Base-by-base conservation (phyloP, 2,113 vertebrate genomes). In the Brachypteracias leptosomus region DNA sequence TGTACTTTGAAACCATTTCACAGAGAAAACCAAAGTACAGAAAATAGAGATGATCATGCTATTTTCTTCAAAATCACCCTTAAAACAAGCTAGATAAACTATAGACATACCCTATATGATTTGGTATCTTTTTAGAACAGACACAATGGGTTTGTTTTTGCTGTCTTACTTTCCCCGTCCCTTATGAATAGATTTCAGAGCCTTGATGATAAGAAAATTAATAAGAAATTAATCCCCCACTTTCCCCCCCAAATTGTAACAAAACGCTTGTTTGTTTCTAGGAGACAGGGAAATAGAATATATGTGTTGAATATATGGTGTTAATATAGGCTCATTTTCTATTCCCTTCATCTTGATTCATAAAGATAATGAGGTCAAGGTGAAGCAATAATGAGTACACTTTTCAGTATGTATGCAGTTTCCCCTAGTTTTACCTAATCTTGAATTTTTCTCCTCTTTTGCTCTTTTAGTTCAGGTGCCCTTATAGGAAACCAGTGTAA, bases 141-240 rank as follows among this genome's bases (percentile, higher is more conserved):
- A 80, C n/a, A 12, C 1, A 38, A 1, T 40, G 11, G 2, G 17
- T 59, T 87, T 71, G 7, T 2, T 91, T 74, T 54, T 54, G n/a
- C 10, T 63, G 9, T n/a, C 24, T 59, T 58, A 65, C 5, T 68
- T 85, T 5, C 1, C 5, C 1, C 6, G 0, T 4, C 0, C 2
- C 4, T 26, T n/a, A 54, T 10, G 6, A 36, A 62, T 15, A 29
- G 16, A 58, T 89, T 82, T 55, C 59, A 77, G 70, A 83, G 4
- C 21, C 20, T 78, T 95, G 70, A 54, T 35, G 26, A 28, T 13
- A 85, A 72, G 29, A 11, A 67, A 83, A 85, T 71, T 77, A 90
- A 91, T 86, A 51, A 77, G 49, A 55, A 40, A 29, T 71, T 63
- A 73, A 25, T 25, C 8, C 5, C 4, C 6, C 21, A 6, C 5